Percentiles rank a stretch among this genome's conserved stretches.
phyloP scores from a whole-genome alignment of 2,113 vertebrate species.

The Hoplias malabaricus region DNA sequence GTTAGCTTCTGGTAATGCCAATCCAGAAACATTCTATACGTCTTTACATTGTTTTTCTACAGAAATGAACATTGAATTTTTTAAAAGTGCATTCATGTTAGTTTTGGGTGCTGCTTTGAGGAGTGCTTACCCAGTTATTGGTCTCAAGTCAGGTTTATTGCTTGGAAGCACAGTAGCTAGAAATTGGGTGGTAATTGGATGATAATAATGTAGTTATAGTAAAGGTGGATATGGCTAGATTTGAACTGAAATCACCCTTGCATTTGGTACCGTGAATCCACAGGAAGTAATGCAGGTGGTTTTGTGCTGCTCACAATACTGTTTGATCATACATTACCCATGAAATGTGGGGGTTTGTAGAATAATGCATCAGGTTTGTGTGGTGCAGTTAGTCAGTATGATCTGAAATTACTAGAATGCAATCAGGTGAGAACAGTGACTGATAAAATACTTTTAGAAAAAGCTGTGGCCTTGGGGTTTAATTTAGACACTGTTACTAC shows the following conservation, averaged over 20 bases:
- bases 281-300: neutral
- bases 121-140: neutral
- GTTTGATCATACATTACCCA: neutral
- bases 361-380: neutral
- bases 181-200: neutral
- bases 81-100: neutral
- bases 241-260: neutral
- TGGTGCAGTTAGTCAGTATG: neutral
- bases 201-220: constrained; percentile 23
- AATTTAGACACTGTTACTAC: neutral
- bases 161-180: constrained; percentile 28
- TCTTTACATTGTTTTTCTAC: neutral
- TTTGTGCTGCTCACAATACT: neutral
- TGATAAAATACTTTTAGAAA: neutral
- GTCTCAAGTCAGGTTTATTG: constrained; percentile 2
- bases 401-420: neutral
- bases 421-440: neutral
- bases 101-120: neutral
- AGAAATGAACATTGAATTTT: neutral
- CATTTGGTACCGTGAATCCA: neutral
- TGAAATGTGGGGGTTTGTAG: neutral
- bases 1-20: neutral
- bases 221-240: constrained; percentile 8
- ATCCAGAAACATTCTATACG: neutral
- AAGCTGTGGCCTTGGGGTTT: neutral